Conservation (phyloP, 1,140 invertebrate genomes). For the Bombus confusus region DNA sequence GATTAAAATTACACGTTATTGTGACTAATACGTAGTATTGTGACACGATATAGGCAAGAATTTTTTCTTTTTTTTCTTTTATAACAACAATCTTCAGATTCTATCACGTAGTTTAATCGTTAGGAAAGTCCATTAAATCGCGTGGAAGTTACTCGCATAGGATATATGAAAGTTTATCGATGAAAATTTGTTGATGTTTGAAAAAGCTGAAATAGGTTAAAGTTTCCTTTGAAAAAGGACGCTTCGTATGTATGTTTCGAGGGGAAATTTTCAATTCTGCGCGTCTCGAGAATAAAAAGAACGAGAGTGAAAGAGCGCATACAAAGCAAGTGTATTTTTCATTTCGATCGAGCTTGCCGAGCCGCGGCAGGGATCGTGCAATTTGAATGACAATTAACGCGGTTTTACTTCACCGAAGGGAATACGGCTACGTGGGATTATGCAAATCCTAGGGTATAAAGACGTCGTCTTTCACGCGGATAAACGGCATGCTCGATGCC, state of each 20-base stretch:
- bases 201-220: neutral
- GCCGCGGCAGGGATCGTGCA: neutral
- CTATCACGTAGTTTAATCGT: too few relatives aligned
- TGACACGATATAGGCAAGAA: too few relatives aligned
- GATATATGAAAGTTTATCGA: too few relatives aligned
- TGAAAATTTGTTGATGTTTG: too few relatives aligned
- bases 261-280: conserved; percentile 6
- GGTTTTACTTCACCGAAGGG: neutral
- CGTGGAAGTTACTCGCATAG: too few relatives aligned
- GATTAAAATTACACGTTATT: too few relatives aligned
- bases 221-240: too few relatives aligned
- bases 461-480: neutral
- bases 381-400: conserved; percentile 39
- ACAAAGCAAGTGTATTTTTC: conserved; percentile 6
- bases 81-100: too few relatives aligned
- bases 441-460: conserved; percentile 6
- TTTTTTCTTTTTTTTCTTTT: too few relatives aligned
- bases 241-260: neutral
- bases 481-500: neutral
- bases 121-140: too few relatives aligned
- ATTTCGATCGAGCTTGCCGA: neutral
- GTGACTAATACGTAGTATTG: too few relatives aligned
- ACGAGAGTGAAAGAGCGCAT: neutral
- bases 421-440: conserved; percentile 4
- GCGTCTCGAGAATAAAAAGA: neutral